A percentile compares a stretch with the other conserved stretches of the same genome.
Conservation (phyloP, 2,888 invertebrate genomes). For the Omphaloscelis lunosa region DNA sequence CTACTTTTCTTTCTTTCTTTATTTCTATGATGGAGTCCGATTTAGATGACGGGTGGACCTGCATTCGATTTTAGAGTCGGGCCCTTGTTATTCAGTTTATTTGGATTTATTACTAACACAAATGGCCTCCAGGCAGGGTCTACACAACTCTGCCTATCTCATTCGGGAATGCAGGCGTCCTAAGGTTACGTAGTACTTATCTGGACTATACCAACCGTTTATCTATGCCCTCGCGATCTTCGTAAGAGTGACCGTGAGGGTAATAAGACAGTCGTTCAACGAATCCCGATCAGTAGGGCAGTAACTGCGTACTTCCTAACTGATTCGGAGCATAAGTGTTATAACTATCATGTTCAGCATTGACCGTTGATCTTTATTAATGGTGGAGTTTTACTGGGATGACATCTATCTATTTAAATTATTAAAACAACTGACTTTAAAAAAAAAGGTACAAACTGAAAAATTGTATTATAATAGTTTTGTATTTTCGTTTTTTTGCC, state of each 20-base stretch:
- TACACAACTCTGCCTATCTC: not conserved
- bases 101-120: not conserved
- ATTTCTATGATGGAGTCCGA: not conserved
- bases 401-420: no score
- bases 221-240: constrained; percentile 45
- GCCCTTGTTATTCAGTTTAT: not conserved
- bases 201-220: constrained; percentile 21
- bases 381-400: not conserved
- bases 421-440: no score
- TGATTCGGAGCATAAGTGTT: constrained; percentile 42
- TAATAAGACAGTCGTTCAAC: constrained; percentile 56
- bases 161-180: not conserved
- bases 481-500: no score
- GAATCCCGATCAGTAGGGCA: constrained; percentile 70
- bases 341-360: constrained; percentile 44
- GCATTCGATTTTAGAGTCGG: not conserved
- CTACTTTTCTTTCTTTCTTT: no score
- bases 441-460: no score
- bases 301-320: constrained; percentile 74
- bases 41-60: not conserved
- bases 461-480: no score
- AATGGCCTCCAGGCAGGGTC: not conserved
- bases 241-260: constrained; percentile 49
- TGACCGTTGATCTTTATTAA: constrained; percentile 47
- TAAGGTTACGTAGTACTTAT: not conserved